Percentiles rank a stretch among this genome's conserved stretches.
These are phyloP conservation scores for Larimichthys crocea DNA, from an alignment of 2,113 vertebrate species.

Conservation along the genomic window DNA sequence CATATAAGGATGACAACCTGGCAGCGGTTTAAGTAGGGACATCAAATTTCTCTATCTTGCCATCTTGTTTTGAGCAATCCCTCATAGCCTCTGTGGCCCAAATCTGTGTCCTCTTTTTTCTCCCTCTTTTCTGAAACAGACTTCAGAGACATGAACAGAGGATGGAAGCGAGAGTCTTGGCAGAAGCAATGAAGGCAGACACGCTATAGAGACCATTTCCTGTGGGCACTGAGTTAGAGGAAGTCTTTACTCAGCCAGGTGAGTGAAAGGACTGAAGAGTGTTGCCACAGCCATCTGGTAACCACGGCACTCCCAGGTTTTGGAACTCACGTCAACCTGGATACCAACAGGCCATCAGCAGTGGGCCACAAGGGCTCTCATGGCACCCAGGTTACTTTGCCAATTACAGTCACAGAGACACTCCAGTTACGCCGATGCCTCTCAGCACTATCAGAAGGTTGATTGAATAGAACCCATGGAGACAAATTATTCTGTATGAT, in stretches of 20 bases:
- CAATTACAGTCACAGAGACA: slow-evolving; percentile 46
- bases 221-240: slow-evolving; percentile 59
- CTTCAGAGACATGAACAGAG: slow-evolving; percentile 47
- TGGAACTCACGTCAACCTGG: slow-evolving; percentile 38
- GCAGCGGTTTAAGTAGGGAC: slow-evolving; percentile 38
- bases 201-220: slow-evolving; percentile 57
- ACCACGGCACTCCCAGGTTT: slow-evolving; percentile 39
- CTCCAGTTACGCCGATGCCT: not conserved
- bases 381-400: slow-evolving; percentile 49
- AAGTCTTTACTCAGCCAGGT: slow-evolving; percentile 70
- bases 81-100: slow-evolving; percentile 54
- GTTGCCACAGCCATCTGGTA: slow-evolving; percentile 68
- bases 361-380: slow-evolving; percentile 38
- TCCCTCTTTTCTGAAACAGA: slow-evolving; percentile 45
- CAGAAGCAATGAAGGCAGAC: slow-evolving; percentile 59
- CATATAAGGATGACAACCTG: slow-evolving; percentile 45
- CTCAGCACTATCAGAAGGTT: slow-evolving; percentile 22
- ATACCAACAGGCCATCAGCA: slow-evolving; percentile 46
- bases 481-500: slow-evolving; percentile 17
- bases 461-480: slow-evolving; percentile 18
- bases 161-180: slow-evolving; percentile 52
- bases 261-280: slow-evolving; percentile 59
- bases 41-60: slow-evolving; percentile 45
- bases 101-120: slow-evolving; percentile 44
- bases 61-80: slow-evolving; percentile 48